A percentile compares a stretch with the other conserved stretches of the same genome.
Evolutionary conservation across 37 sponge, comb jelly and placozoan genomes (phyloP).

Genomic region (Eunapius fragilis): DNA sequence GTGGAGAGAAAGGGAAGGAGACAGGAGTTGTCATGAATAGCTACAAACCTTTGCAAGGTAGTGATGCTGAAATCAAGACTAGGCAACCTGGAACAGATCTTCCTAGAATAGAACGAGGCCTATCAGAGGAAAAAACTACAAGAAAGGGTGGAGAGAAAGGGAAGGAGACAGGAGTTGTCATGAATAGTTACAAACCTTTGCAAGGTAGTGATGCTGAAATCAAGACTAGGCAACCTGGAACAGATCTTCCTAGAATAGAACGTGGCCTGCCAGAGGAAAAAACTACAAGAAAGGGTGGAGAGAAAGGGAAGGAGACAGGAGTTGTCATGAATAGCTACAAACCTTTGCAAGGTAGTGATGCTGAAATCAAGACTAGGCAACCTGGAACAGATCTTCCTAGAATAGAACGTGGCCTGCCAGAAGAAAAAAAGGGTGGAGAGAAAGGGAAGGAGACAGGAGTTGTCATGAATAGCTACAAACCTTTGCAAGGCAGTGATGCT

Average conservation of each 20-base stretch:
- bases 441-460: background rate
- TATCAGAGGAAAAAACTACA: constrained; percentile 8
- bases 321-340: background rate
- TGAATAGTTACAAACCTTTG: background rate
- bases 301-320: background rate
- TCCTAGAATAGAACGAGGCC: background rate
- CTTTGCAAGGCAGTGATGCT: background rate
- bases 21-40: background rate
- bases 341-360: background rate
- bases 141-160: background rate
- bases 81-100: background rate
- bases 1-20: background rate
- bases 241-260: background rate
- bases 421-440: background rate
- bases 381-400: background rate
- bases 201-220: background rate
- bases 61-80: too few species aligned
- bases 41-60: too few species aligned
- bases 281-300: background rate
- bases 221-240: background rate
- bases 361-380: background rate
- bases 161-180: constrained; percentile 1
- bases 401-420: background rate
- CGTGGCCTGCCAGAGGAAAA: background rate
- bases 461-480: too few species aligned